Conservation (phyloP, 2,113 vertebrate species). For the Dromaius novaehollandiae region DNA sequence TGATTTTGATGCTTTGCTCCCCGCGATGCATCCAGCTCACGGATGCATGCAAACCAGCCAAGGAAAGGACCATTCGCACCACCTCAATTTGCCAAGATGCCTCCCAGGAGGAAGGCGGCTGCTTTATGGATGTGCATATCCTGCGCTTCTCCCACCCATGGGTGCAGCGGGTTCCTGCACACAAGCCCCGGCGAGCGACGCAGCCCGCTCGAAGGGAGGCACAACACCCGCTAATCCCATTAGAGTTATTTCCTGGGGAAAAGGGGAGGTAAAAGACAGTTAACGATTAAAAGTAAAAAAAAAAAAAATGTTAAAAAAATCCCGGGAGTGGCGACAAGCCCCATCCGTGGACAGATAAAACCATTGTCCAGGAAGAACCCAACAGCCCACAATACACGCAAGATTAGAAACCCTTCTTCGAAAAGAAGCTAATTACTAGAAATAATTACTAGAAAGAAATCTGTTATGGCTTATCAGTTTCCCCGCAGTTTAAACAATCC, state of each 20-base stretch:
- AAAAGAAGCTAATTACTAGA: conserved; percentile 73
- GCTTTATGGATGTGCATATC: conserved; percentile 28
- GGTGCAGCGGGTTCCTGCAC: conserved; percentile 39
- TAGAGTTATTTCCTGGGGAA: neutral
- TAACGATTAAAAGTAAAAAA: neutral
- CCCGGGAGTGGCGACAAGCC: neutral
- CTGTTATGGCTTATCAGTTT: conserved; percentile 56
- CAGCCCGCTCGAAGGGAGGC: neutral
- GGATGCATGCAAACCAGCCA: neutral
- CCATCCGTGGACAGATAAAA: neutral
- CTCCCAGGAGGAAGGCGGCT: conserved; percentile 56
- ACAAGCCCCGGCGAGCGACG: too few relatives aligned
- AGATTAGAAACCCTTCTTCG: conserved; percentile 59
- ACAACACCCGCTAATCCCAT: conserved; percentile 1
- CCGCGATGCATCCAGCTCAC: neutral
- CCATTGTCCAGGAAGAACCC: conserved; percentile 42
- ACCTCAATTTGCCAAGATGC: neutral
- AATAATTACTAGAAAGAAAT: conserved; percentile 73
- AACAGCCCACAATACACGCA: conserved; percentile 41
- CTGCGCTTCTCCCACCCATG: conserved; percentile 50
- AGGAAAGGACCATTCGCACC: neutral
- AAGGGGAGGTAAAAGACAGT: neutral
- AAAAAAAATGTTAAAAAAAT: neutral
- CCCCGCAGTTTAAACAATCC: neutral
- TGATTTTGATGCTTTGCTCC: neutral